These are phyloP conservation scores for Amblyopsis rosae DNA, from an alignment of 2,113 vertebrate genomes.

Conservation along the genomic window DNA sequence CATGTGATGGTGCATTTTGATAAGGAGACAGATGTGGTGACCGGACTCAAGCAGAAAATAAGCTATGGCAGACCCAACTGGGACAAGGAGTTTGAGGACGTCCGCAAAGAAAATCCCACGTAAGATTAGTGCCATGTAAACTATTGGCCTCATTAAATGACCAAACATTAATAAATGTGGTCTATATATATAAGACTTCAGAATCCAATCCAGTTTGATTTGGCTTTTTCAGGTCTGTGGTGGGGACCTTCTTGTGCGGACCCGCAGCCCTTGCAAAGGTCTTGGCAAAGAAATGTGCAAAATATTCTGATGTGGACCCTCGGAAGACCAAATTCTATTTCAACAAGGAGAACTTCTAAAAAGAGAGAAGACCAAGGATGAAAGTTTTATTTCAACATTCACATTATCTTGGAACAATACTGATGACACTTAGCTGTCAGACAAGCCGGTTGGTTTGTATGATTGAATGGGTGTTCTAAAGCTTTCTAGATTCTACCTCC, in stretches of 20 bases:
- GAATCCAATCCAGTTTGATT: background rate
- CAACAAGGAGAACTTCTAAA: constrained; percentile 93
- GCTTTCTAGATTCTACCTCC: too few species aligned
- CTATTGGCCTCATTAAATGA: background rate
- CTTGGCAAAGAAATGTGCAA: constrained; percentile 81
- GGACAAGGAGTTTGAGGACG: constrained; percentile 85
- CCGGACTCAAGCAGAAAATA: constrained; percentile 89
- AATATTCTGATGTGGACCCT: constrained; percentile 86
- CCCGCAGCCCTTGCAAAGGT: constrained; percentile 76
- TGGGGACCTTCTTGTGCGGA: constrained; percentile 89
- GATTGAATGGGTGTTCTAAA: too few species aligned
- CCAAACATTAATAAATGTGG: background rate
- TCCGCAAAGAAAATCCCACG: constrained; percentile 84
- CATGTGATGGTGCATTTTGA: constrained; percentile 81
- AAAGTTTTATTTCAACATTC: background rate
- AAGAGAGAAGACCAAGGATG: background rate
- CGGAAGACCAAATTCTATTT: constrained; percentile 93
- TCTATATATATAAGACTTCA: background rate
- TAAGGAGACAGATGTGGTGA: constrained; percentile 80
- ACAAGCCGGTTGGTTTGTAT: too few species aligned
- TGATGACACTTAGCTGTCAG: too few species aligned
- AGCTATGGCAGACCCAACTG: constrained; percentile 87
- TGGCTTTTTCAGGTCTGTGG: constrained; percentile 75
- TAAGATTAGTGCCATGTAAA: constrained; percentile 60
- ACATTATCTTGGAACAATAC: too few species aligned